A percentile compares a stretch with the other conserved stretches of the same genome.
Evolutionary conservation across 2,113 vertebrate genomes (phyloP).

Genomic region (Ameiurus melas): DNA sequence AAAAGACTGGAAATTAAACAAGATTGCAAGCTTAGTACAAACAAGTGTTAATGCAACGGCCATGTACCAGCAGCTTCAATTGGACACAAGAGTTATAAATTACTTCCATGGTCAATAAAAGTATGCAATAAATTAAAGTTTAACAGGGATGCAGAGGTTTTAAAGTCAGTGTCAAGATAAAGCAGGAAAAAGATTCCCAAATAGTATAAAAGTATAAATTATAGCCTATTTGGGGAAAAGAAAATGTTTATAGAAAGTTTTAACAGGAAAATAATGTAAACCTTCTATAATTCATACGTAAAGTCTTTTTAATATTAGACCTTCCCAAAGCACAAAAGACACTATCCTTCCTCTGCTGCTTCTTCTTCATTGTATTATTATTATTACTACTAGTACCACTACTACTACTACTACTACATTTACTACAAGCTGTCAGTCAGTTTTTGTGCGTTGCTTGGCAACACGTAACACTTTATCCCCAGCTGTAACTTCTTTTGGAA

Average conservation of each 20-base stretch:
- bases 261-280: not conserved
- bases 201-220: not conserved
- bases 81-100: not conserved
- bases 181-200: not conserved
- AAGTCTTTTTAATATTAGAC: not conserved
- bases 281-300: not conserved
- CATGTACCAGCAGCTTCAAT: not conserved
- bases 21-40: not conserved
- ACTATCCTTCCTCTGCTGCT: not conserved
- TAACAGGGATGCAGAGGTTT: not conserved
- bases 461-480: not conserved
- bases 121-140: not conserved
- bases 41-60: not conserved
- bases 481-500: not conserved
- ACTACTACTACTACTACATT: no score
- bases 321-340: not conserved
- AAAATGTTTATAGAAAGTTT: not conserved
- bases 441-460: not conserved
- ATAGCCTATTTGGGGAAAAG: not conserved
- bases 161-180: not conserved
- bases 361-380: no score
- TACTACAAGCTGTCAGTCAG: no score
- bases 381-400: no score
- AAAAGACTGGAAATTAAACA: not conserved
- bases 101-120: not conserved